These are phyloP conservation scores for Sialia sialis DNA, from an alignment of 2,113 vertebrate genomes.

Conservation along the genomic window DNA sequence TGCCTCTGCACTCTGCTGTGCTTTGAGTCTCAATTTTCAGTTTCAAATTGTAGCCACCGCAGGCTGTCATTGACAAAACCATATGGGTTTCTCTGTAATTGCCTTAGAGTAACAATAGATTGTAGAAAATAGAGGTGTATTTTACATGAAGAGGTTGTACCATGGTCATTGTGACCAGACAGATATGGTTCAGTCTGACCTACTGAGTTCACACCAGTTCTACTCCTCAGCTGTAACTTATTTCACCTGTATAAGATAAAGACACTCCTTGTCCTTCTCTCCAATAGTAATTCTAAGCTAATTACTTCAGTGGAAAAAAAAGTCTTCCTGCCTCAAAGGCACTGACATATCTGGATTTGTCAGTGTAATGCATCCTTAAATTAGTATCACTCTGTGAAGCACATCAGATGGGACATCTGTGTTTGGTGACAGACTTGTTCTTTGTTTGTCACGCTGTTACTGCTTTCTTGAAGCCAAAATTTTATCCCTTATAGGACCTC, in stretches of 20 bases:
- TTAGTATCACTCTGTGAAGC: background rate
- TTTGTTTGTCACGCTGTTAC: background rate
- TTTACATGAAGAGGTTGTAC: background rate
- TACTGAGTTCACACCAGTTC: background rate
- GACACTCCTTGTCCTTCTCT: background rate
- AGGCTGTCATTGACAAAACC: background rate
- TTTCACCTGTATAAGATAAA: background rate
- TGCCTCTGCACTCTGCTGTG: background rate
- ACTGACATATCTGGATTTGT: background rate
- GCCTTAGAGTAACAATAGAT: background rate
- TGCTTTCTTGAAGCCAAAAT: background rate
- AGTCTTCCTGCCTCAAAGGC: background rate
- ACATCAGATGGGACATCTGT: background rate
- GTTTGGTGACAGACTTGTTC: background rate
- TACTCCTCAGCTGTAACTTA: background rate
- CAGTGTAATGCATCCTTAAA: background rate
- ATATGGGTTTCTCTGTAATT: background rate
- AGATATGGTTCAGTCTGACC: background rate
- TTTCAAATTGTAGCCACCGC: background rate
- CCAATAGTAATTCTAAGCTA: background rate
- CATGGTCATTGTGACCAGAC: background rate
- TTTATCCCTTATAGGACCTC: background rate
- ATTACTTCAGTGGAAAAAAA: background rate
- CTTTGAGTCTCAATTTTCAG: background rate
- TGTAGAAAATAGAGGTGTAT: background rate